phyloP scores from a whole-genome alignment of 2,888 invertebrate species.

The Chironomus riparius region DNA sequence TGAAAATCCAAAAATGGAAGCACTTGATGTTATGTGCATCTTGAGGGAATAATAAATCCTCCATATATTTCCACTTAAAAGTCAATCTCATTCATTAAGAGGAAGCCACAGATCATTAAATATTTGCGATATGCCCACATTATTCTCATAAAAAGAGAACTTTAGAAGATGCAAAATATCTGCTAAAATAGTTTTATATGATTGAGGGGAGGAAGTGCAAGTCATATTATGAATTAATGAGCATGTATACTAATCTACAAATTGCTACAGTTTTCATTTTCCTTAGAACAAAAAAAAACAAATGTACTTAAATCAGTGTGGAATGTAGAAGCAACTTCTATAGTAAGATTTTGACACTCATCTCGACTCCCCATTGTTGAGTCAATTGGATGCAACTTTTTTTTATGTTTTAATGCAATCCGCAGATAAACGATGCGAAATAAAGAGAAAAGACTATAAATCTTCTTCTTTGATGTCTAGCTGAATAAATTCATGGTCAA shows the following conservation, averaged over 20 bases:
- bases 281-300: too few species aligned
- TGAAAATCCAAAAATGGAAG: not conserved
- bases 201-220: not conserved
- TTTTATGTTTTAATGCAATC: too few species aligned
- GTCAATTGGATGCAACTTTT: too few species aligned
- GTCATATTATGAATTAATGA: not conserved
- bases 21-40: not conserved
- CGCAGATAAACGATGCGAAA: too few species aligned
- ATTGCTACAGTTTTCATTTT: too few species aligned
- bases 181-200: not conserved
- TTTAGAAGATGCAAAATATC: not conserved
- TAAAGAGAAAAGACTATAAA: not conserved
- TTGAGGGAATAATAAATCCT: too few species aligned
- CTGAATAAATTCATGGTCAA: too few species aligned
- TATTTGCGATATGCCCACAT: conserved; percentile 1
- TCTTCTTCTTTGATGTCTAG: not conserved
- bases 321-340: too few species aligned
- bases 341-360: too few species aligned
- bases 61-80: not conserved
- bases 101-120: conserved; percentile 4
- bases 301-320: too few species aligned
- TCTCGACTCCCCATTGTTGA: too few species aligned
- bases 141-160: not conserved
- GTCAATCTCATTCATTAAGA: not conserved
- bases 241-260: not conserved